phyloP scores from a whole-genome alignment of 1,140 invertebrate species.

The Saccostrea glomerata region DNA sequence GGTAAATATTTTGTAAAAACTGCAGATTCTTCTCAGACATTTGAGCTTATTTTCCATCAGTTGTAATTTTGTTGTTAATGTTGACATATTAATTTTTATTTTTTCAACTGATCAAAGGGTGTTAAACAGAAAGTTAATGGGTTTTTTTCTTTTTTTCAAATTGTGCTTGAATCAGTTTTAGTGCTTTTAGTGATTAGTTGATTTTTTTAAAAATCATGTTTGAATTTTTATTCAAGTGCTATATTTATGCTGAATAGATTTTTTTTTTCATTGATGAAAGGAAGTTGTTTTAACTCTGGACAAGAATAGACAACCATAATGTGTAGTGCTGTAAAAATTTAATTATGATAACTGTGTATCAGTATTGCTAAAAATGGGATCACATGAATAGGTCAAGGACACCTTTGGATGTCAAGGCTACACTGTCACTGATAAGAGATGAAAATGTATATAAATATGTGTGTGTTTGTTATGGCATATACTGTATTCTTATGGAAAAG shows the following conservation, averaged over 20 bases:
- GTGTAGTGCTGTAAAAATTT: slow-evolving; percentile 11
- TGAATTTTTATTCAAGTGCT: slow-evolving; percentile 11
- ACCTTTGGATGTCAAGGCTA: neutral
- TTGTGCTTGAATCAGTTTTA: neutral
- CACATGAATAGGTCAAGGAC: neutral
- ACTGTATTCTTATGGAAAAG: neutral
- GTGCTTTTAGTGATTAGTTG: slow-evolving; percentile 21
- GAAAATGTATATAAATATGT: neutral
- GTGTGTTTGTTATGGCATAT: neutral
- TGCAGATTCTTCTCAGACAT: neutral
- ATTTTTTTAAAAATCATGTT: neutral
- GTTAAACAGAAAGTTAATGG: neutral
- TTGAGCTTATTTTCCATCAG: neutral
- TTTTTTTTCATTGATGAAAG: slow-evolving; percentile 1
- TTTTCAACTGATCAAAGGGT: neutral
- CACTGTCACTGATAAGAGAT: neutral
- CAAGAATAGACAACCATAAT: slow-evolving; percentile 19
- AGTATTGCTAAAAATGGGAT: neutral
- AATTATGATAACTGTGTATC: slow-evolving; percentile 8
- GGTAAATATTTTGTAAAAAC: neutral
- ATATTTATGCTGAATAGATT: slow-evolving; percentile 1
- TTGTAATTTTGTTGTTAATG: neutral
- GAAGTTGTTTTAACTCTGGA: slow-evolving; percentile 36
- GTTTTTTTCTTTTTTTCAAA: neutral
- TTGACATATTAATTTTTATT: neutral